Percentiles rank a stretch among this genome's conserved stretches.
Conservation (phyloP, 2,113 vertebrate species). For the Uria lomvia region DNA sequence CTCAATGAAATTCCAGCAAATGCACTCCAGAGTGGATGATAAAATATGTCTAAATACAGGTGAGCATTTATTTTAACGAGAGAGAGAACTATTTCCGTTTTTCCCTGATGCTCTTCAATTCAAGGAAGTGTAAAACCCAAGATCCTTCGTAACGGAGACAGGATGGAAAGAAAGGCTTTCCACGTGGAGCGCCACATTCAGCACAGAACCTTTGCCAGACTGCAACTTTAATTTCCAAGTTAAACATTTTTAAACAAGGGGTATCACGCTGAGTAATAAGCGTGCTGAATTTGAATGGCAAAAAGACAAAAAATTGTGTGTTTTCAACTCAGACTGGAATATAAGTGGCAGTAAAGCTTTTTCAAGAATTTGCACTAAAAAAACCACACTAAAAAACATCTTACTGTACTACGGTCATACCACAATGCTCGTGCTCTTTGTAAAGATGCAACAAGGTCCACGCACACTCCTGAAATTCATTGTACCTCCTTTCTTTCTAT, state of each 20-base stretch:
- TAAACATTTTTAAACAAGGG: not conserved
- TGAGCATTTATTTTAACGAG: not conserved
- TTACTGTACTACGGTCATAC: not conserved
- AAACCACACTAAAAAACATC: not conserved
- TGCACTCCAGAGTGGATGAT: not conserved
- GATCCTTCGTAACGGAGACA: not conserved
- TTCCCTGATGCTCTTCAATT: not conserved
- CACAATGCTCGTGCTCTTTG: not conserved
- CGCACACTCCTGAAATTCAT: rapidly evolving
- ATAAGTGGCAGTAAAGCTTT: not conserved
- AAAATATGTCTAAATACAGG: not conserved
- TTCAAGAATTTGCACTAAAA: not conserved
- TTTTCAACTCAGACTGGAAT: not conserved
- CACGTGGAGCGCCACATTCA: not conserved
- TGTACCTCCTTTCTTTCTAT: not conserved
- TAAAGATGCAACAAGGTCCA: not conserved
- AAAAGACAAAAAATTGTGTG: not conserved
- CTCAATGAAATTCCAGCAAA: not conserved
- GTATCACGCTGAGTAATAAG: not conserved
- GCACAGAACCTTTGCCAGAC: not conserved
- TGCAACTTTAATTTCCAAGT: not conserved
- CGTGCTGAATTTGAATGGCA: not conserved
- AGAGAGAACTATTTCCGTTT: not conserved
- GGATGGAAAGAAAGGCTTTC: not conserved
- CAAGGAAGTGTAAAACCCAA: not conserved